Evolutionary conservation across 2,113 vertebrate genomes (phyloP), one percentile per base, ranked within the genome.

Genomic region (Gnathonemus echidnorhynchus): DNA sequence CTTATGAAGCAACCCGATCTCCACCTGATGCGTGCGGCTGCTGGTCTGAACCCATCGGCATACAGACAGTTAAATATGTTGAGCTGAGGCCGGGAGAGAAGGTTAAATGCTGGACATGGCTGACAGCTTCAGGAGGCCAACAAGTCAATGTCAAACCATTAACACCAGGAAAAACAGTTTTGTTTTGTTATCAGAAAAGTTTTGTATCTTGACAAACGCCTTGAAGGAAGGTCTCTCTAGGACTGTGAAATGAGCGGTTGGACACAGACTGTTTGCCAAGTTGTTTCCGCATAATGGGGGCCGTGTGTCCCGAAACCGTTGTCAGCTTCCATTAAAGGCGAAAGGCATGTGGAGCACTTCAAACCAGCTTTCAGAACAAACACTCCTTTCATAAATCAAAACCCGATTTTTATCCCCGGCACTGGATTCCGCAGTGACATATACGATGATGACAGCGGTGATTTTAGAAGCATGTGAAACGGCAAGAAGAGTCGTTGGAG

Each of bases 281-380:
- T 80, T 42, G 74, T 80, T 80, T 80, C 74, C 35, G 15, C 35
- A 80, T 80, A 80, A 80, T 80, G 74, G 74, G 74, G 74, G 74
- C 74, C 15, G 74, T 80, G 74, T 80, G 74, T 80, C 35, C 35
- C 11, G 5, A 42, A 42, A 80, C 31, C 35, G 35, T 42, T 80
- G 74, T 80, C 74, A 80, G 74, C 35, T 80, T 42, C 74, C 74
- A 80, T 80, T 80, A 80, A 80, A 80, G 74, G 74, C 74, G 2
- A 80, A 80, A 80, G 74, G 15, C 74, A 15, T n/a, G 17, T 19
- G 74, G 74, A 39, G 74, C 35, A 80, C 74, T 80, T 80, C 74
- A 80, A 80, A 80, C 74, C 74, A n/a, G 74, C 74, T 42, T 80
- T 80, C 74, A 42, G 74, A 80, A 80, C 74, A 80, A 80, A 80